These are phyloP conservation scores for Papilio protenor DNA, from an alignment of 2,888 invertebrate species.

Conservation along the genomic window DNA sequence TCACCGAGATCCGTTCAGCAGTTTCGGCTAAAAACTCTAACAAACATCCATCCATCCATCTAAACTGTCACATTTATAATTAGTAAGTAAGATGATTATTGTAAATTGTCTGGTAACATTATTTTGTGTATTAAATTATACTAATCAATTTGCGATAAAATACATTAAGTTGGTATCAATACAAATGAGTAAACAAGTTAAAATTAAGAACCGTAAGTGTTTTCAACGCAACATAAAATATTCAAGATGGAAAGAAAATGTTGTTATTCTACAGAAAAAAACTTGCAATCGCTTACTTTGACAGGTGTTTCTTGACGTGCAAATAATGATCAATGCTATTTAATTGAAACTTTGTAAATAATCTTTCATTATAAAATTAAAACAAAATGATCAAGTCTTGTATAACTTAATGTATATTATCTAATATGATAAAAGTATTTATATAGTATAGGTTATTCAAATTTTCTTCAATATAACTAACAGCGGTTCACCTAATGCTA, in stretches of 20 bases:
- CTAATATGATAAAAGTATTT: too few species aligned
- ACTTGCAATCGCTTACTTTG: background rate
- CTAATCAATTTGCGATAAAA: constrained; percentile 1
- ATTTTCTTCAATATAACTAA: too few species aligned
- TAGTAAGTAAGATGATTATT: background rate
- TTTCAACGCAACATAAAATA: background rate
- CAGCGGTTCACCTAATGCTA: too few species aligned
- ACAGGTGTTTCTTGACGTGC: background rate
- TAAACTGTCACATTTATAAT: too few species aligned
- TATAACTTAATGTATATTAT: too few species aligned
- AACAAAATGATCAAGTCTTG: too few species aligned
- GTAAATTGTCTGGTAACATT: background rate
- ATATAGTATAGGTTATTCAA: too few species aligned
- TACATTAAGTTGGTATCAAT: constrained; percentile 5
- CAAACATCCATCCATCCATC: too few species aligned
- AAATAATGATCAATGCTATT: background rate
- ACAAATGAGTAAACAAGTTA: background rate
- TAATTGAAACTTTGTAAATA: background rate
- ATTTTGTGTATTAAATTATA: background rate
- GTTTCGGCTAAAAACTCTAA: too few species aligned
- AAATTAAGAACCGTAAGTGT: background rate
- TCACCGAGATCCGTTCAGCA: too few species aligned
- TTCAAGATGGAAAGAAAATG: background rate
- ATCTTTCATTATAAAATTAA: too few species aligned
- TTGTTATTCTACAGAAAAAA: background rate